These are phyloP conservation scores for Polydrusus tereticollis DNA, from an alignment of 2,888 invertebrate species.

Conservation along the genomic window DNA sequence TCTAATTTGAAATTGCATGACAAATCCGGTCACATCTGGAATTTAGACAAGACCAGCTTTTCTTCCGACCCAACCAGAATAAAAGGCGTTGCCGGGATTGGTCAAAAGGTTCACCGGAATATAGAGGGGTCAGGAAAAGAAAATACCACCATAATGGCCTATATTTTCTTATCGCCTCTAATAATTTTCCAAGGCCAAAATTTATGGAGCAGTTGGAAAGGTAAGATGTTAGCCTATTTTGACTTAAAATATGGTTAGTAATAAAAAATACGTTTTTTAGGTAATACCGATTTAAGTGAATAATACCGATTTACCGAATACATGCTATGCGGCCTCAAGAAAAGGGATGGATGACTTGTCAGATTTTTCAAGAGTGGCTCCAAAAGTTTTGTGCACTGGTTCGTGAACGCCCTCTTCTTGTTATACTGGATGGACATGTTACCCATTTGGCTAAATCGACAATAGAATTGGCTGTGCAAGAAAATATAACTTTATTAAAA, in stretches of 20 bases:
- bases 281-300: constrained; percentile 41
- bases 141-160: constrained; percentile 14
- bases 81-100: constrained; percentile 25
- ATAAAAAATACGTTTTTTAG: no score
- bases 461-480: no score
- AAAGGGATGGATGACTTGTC: constrained; percentile 50
- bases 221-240: no score
- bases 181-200: constrained; percentile 14
- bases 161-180: constrained; percentile 32
- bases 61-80: neutral
- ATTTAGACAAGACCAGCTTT: no score
- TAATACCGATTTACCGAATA: constrained; percentile 37
- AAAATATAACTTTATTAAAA: no score
- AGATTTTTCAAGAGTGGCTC: constrained; percentile 47
- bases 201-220: constrained; percentile 47
- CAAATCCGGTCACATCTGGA: no score
- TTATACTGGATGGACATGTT: neutral
- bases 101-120: constrained; percentile 26
- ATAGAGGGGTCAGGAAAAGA: constrained; percentile 15
- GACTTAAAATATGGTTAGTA: no score
- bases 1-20: no score
- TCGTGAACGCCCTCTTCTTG: neutral
- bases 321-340: constrained; percentile 43
- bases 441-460: constrained; percentile 44
- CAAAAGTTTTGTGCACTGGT: constrained; percentile 33